These are phyloP conservation scores for Hyposoter dolosus DNA, from an alignment of 2,888 invertebrate genomes.

Conservation along the genomic window DNA sequence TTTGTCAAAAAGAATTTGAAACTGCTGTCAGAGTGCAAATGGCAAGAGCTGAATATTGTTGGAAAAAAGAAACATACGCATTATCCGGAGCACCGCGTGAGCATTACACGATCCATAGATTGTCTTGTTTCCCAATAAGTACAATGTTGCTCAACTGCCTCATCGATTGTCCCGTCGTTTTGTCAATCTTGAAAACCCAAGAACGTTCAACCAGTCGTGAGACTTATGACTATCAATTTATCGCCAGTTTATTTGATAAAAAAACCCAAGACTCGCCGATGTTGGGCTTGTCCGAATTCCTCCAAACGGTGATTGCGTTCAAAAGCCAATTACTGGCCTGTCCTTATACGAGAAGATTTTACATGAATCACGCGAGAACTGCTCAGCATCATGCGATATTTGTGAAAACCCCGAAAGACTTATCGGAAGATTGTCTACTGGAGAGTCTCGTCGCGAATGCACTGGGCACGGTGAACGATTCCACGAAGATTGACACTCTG, in stretches of 20 bases:
- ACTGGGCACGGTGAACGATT: not conserved
- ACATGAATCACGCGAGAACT: not conserved
- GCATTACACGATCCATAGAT: slow-evolving; percentile 10
- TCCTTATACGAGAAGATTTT: slow-evolving; percentile 1
- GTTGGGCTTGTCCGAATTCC: slow-evolving; percentile 26
- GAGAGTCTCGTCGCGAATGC: not conserved
- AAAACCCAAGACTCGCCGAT: not conserved
- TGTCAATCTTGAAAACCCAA: not conserved
- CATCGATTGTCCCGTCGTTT: slow-evolving; percentile 7
- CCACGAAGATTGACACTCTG: not conserved
- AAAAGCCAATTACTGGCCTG: slow-evolving; percentile 9
- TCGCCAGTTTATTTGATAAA: not conserved
- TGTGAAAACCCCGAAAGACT: not conserved
- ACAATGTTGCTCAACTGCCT: slow-evolving; percentile 16
- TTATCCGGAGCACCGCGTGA: not conserved
- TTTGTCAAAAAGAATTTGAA: not conserved
- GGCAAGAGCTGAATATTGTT: slow-evolving; percentile 11
- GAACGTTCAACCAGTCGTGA: not conserved
- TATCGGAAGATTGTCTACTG: not conserved
- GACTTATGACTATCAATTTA: slow-evolving; percentile 1
- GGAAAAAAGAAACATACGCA: not conserved
- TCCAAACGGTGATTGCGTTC: not conserved
- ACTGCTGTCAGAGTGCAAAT: slow-evolving; percentile 23
- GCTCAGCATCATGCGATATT: not conserved
- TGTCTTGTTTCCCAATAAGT: not conserved